These are phyloP conservation scores for Episyrphus balteatus DNA, from an alignment of 1,140 invertebrate genomes.

Conservation along the genomic window DNA sequence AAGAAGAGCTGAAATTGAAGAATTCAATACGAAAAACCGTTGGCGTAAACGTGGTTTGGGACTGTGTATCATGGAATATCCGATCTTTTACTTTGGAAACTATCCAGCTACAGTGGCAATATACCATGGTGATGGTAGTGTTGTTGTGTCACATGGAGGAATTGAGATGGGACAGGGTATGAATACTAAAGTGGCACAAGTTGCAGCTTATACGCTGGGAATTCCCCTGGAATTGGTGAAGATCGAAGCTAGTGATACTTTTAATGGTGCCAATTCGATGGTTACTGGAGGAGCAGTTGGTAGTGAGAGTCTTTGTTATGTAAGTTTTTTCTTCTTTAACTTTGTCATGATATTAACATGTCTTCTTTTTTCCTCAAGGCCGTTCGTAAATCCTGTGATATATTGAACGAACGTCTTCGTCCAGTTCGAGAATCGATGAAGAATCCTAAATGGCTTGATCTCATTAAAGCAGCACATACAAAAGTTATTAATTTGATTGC, in stretches of 20 bases:
- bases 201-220: conserved; percentile 59
- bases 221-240: conserved; percentile 57
- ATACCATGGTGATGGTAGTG: conserved; percentile 54
- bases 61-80: conserved; percentile 47
- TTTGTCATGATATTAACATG: background rate
- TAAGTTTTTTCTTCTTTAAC: conserved; percentile 29
- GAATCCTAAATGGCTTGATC: conserved; percentile 50
- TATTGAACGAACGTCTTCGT: conserved; percentile 48
- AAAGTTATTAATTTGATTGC: conserved; percentile 52
- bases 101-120: conserved; percentile 49
- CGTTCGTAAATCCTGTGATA: conserved; percentile 54
- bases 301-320: conserved; percentile 56
- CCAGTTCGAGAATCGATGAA: conserved; percentile 47
- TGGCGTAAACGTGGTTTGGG: conserved; percentile 56
- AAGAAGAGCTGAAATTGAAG: conserved; percentile 39
- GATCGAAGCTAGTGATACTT: conserved; percentile 54
- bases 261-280: conserved; percentile 53
- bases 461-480: conserved; percentile 46
- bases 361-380: conserved; percentile 37
- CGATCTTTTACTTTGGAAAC: conserved; percentile 38
- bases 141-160: conserved; percentile 53
- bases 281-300: conserved; percentile 60
- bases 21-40: conserved; percentile 49
- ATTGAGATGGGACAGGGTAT: conserved; percentile 69
- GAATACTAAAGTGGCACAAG: conserved; percentile 59